These are phyloP conservation scores for Thymelicus lineola DNA, from an alignment of 2,888 invertebrate genomes.

Conservation along the genomic window DNA sequence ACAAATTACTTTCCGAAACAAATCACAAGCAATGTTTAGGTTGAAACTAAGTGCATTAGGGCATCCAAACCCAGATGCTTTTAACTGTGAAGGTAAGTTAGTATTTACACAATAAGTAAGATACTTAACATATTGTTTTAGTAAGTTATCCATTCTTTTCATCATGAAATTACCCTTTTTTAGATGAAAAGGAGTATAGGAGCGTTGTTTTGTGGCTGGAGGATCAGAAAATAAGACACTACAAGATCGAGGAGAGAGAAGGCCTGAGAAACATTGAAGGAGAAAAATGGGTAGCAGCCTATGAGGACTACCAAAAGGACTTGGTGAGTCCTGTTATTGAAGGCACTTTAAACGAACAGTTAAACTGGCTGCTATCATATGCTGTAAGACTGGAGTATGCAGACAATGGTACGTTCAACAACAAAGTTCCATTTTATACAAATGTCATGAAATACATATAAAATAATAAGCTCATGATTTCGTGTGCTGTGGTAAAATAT, in stretches of 20 bases:
- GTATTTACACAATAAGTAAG: background rate
- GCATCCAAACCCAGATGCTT: constrained; percentile 89
- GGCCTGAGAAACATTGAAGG: constrained; percentile 88
- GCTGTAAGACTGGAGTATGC: constrained; percentile 94
- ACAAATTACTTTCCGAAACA: background rate
- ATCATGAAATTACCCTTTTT: constrained; percentile 40
- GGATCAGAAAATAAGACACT: constrained; percentile 96
- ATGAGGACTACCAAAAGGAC: constrained; percentile 90
- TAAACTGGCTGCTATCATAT: constrained; percentile 94
- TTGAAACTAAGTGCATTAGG: constrained; percentile 91
- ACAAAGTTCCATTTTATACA: background rate
- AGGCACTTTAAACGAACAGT: constrained; percentile 86
- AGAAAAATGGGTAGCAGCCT: constrained; percentile 89
- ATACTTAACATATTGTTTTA: too few relatives aligned
- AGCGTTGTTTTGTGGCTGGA: constrained; percentile 96
- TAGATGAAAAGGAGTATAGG: constrained; percentile 92
- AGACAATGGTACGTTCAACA: constrained; percentile 86
- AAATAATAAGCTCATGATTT: too few relatives aligned
- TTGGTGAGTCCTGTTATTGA: constrained; percentile 89
- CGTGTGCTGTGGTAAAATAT: background rate
- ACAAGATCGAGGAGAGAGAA: constrained; percentile 92
- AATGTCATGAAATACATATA: background rate
- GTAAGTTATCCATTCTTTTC: too few relatives aligned
- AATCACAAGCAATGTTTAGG: constrained; percentile 86
- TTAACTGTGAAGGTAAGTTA: constrained; percentile 88